A percentile compares a stretch with the other conserved stretches of the same genome.
These are phyloP conservation scores for Chlamydotis undulata DNA, from an alignment of 2,113 vertebrate species.

Conservation along the genomic window DNA sequence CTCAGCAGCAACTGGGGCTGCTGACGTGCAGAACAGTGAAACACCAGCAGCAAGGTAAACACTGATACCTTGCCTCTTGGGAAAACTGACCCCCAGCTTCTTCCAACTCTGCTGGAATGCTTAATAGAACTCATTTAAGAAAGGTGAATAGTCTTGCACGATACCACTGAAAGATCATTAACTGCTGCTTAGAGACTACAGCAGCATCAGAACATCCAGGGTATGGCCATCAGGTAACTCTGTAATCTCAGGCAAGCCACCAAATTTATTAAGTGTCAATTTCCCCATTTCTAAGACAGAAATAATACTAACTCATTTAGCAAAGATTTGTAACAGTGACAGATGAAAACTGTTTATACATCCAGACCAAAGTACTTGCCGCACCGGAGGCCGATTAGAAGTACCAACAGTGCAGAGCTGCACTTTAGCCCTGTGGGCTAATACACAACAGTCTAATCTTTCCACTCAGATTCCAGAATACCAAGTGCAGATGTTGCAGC, in stretches of 20 bases:
- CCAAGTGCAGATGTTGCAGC: constrained; percentile 53
- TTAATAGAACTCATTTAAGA: background rate
- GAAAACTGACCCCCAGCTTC: background rate
- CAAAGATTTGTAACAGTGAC: background rate
- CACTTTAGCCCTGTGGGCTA: constrained; percentile 50
- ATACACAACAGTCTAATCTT: constrained; percentile 53
- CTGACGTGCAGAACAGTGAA: background rate
- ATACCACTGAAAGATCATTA: background rate
- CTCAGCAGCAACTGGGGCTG: background rate
- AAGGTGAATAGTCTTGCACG: background rate
- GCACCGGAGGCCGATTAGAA: background rate
- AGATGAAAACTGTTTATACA: constrained; percentile 25
- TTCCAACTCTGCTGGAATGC: background rate
- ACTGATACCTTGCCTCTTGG: background rate
- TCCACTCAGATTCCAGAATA: constrained; percentile 50
- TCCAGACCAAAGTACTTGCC: background rate
- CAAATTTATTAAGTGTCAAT: background rate
- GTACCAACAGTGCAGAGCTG: constrained; percentile 4
- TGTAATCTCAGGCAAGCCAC: background rate
- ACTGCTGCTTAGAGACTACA: background rate
- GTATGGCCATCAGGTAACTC: background rate
- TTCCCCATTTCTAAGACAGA: background rate
- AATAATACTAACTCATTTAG: background rate
- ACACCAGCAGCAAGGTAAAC: background rate
- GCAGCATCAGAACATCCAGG: background rate